These are phyloP conservation scores for Octodonta nipae DNA, from an alignment of 2,888 invertebrate species.

Conservation along the genomic window DNA sequence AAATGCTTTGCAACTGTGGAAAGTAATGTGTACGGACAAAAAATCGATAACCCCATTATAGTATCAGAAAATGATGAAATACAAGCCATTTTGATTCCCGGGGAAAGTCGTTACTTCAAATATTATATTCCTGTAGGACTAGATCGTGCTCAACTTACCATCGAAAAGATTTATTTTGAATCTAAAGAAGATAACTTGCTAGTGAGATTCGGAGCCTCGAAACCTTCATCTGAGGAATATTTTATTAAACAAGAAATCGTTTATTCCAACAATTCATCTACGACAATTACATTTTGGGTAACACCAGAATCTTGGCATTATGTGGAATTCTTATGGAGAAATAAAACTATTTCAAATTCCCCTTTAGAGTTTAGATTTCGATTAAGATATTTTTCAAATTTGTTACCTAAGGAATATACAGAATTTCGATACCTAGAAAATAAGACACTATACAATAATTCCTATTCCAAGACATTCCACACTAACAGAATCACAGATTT, in stretches of 20 bases:
- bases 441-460: slow-evolving; percentile 12
- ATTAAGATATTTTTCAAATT: slow-evolving; percentile 7
- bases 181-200: slow-evolving; percentile 18
- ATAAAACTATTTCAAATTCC: slow-evolving; percentile 4
- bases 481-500: slow-evolving; percentile 15
- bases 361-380: background rate
- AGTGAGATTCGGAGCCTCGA: slow-evolving; percentile 32
- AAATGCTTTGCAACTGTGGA: slow-evolving; percentile 37
- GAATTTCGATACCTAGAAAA: slow-evolving; percentile 10
- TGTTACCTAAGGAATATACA: slow-evolving; percentile 5
- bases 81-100: slow-evolving; percentile 12
- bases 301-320: slow-evolving; percentile 49
- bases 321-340: slow-evolving; percentile 32
- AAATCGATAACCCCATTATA: slow-evolving; percentile 18
- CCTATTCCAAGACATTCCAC: slow-evolving; percentile 11
- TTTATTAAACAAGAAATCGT: slow-evolving; percentile 28
- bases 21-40: slow-evolving; percentile 21
- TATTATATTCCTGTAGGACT: slow-evolving; percentile 25
- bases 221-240: slow-evolving; percentile 37
- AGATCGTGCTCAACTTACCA: slow-evolving; percentile 21
- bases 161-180: slow-evolving; percentile 22
- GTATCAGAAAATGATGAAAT: slow-evolving; percentile 18
- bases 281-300: slow-evolving; percentile 37
- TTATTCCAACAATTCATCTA: slow-evolving; percentile 7
- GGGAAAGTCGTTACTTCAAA: slow-evolving; percentile 24